phyloP scores from a whole-genome alignment of 2,888 invertebrate species.

The Meghimatium bilineatum region DNA sequence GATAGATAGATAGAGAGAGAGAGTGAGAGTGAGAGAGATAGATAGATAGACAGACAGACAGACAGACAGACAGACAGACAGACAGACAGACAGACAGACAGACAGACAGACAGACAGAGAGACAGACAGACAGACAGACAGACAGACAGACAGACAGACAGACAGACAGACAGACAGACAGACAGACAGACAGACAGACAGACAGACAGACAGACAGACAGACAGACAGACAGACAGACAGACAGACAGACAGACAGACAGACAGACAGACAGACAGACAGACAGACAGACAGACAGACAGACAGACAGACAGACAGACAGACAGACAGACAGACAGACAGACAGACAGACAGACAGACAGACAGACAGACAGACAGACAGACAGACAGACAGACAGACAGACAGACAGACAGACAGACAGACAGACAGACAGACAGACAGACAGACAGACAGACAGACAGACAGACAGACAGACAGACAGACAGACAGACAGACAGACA shows the following conservation, averaged over 20 bases:
- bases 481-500: too few species aligned
- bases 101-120: neutral
- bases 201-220: neutral
- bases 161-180: neutral
- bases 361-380: too few species aligned
- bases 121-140: neutral
- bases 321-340: neutral
- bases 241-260: neutral
- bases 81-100: slow-evolving; percentile 8
- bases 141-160: neutral
- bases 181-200: neutral
- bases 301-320: neutral
- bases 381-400: too few species aligned
- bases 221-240: neutral
- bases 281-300: neutral
- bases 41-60: neutral
- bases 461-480: too few species aligned
- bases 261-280: neutral
- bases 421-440: too few species aligned
- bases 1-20: neutral
- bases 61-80: slow-evolving; percentile 14
- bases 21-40: neutral
- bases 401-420: too few species aligned
- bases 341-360: too few species aligned
- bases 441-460: too few species aligned